These are phyloP conservation scores for Sphaerophoria taeniata DNA, from an alignment of 2,888 invertebrate species.

Conservation along the genomic window DNA sequence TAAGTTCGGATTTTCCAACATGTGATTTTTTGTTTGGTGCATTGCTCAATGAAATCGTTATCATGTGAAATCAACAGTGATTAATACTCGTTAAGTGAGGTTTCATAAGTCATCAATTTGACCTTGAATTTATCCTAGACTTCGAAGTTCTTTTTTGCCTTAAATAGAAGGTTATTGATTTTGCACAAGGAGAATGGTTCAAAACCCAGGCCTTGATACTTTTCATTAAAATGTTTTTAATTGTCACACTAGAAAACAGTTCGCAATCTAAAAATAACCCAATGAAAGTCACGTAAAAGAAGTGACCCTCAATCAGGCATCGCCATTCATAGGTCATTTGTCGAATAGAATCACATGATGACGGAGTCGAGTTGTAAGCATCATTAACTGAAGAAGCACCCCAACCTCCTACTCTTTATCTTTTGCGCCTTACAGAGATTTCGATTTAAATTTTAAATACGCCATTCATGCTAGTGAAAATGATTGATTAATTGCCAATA, in stretches of 20 bases:
- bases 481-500: too few species aligned
- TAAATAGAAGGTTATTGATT: not conserved
- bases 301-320: not conserved
- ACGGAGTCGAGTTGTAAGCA: constrained; percentile 9
- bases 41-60: not conserved
- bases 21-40: not conserved
- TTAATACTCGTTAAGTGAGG: too few species aligned
- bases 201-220: not conserved
- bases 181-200: not conserved
- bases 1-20: not conserved
- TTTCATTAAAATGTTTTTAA: not conserved
- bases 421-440: not conserved
- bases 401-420: too few species aligned
- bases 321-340: not conserved
- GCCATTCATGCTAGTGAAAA: too few species aligned
- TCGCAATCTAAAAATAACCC: not conserved
- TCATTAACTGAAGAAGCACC: too few species aligned
- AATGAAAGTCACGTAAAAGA: constrained; percentile 3
- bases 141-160: not conserved
- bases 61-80: not conserved
- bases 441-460: constrained; percentile 1
- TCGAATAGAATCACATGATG: constrained; percentile 16
- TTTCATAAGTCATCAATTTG: constrained; percentile 8
- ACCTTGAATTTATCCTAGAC: constrained; percentile 5
- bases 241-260: not conserved